These are phyloP conservation scores for Chunga burmeisteri DNA, from an alignment of 2,113 vertebrate genomes.

Conservation along the genomic window DNA sequence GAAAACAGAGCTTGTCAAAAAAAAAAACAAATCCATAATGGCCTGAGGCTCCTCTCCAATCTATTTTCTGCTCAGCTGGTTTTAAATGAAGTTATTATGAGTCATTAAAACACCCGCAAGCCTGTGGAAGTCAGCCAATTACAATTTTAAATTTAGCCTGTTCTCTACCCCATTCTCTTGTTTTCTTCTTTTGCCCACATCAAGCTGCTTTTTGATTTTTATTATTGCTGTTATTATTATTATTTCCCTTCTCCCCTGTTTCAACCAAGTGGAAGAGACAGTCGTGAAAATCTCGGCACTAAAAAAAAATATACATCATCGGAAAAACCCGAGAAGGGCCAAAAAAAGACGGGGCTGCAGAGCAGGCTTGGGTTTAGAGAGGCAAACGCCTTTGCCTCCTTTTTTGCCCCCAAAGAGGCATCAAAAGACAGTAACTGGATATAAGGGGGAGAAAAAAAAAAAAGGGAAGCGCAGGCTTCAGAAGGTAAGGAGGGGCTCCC, in stretches of 20 bases:
- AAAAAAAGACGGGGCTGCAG: not conserved
- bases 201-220: constrained; percentile 48
- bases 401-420: not conserved
- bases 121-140: constrained; percentile 99
- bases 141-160: constrained; percentile 99
- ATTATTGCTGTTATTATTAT: constrained; percentile 31
- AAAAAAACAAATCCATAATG: constrained; percentile 90
- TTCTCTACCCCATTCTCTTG: constrained; percentile 85
- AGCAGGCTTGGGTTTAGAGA: not conserved
- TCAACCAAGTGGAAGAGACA: constrained; percentile 59
- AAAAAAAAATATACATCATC: not conserved
- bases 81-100: constrained; percentile 99
- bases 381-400: not conserved
- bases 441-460: not conserved
- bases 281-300: constrained; percentile 46
- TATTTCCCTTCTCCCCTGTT: constrained; percentile 39
- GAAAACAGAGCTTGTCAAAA: constrained; percentile 81
- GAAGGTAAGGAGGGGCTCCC: not conserved
- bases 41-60: constrained; percentile 99
- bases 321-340: not conserved
- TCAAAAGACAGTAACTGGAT: not conserved
- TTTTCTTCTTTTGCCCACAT: constrained; percentile 81
- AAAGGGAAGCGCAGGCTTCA: not conserved
- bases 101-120: constrained; percentile 99
- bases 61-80: constrained; percentile 99